Base-by-base conservation (phyloP, 1,140 invertebrate genomes). In the Acyrthosiphon pisum region DNA sequence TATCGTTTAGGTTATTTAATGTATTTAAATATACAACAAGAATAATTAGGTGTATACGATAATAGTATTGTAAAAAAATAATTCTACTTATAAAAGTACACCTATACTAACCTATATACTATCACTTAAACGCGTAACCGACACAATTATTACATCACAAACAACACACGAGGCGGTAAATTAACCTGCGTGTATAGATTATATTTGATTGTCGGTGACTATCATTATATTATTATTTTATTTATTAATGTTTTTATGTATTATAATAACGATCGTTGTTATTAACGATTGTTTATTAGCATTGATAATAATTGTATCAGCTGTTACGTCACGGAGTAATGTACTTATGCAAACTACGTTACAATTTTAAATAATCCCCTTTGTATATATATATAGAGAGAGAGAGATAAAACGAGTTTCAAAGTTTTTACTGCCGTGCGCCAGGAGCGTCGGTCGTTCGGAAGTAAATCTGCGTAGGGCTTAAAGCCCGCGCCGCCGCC, bases 391-490 rank as follows among this genome's bases (percentile, higher is more conserved):
- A 48, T 48, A 41, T 41, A 41, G 1, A 46, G 7, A 48, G 46
- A 48, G 1, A 50, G 87, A 89, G 87, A 89, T 89, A 89, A 89
- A 53, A 89, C 48, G 87, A 89, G 87, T 89, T 89, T 48, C 7
- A 89, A 89, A 89, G 87, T 89, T 89, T 89, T 89, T 89, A 89
- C 48, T 53, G 87, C 87, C 87, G n/a, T 35, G 87, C 48, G 48
- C 48, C 87, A 89, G 87, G 48, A 89, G 22, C 48, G 87, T 53
- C 87, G 87, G 87, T 89, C 87, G 87, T 53, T 89, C 87, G 87
- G 48, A 89, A 89, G 87, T 89, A 89, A 89, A 89, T 89, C 87
- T 89, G 48, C 48, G 48, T 35, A 37, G n/a, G 87, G 87, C 86
- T 88, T 88, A 88, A 46, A 87, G 37, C 83, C 83, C 4, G 23